phyloP scores from a whole-genome alignment of 2,113 vertebrate species.

The Meriones unguiculatus region DNA sequence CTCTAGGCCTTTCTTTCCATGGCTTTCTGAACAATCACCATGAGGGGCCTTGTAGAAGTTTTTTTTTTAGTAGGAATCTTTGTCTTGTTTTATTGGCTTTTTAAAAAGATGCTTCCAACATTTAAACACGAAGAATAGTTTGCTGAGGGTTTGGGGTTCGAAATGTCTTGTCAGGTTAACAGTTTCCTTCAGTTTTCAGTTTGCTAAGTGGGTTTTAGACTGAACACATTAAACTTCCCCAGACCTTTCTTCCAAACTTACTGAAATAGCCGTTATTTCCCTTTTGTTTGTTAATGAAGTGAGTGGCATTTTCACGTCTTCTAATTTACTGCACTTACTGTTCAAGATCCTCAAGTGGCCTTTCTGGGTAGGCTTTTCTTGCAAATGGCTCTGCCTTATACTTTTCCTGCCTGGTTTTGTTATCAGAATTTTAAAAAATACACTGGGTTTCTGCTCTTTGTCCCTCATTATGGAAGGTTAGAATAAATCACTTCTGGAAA shows the following conservation, averaged over 20 bases:
- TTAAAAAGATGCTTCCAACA: not conserved
- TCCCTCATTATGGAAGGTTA: not conserved
- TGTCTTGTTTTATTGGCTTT: not conserved
- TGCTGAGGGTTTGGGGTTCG: not conserved
- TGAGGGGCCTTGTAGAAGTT: not conserved
- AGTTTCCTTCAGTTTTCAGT: constrained; percentile 34
- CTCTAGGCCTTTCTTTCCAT: not conserved
- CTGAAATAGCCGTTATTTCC: not conserved
- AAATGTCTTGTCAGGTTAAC: constrained; percentile 14
- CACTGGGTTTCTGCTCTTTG: not conserved
- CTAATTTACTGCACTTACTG: not conserved
- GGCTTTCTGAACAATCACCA: not conserved
- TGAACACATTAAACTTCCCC: not conserved
- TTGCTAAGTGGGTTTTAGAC: constrained; percentile 31
- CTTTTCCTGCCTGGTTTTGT: not conserved
- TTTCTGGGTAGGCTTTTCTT: not conserved
- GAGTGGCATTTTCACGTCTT: constrained; percentile 60
- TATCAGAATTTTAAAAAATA: not conserved
- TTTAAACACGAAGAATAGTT: constrained; percentile 4
- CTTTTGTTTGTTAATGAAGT: constrained; percentile 24
- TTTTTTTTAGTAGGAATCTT: not conserved
- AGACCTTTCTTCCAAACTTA: not conserved
- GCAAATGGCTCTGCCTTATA: not conserved
- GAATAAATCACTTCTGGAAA: not conserved
- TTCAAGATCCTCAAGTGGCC: constrained; percentile 31